A percentile compares a stretch with the other conserved stretches of the same genome.
Evolutionary conservation across 2,113 vertebrate genomes (phyloP).

Genomic region (Neoarius graeffei): DNA sequence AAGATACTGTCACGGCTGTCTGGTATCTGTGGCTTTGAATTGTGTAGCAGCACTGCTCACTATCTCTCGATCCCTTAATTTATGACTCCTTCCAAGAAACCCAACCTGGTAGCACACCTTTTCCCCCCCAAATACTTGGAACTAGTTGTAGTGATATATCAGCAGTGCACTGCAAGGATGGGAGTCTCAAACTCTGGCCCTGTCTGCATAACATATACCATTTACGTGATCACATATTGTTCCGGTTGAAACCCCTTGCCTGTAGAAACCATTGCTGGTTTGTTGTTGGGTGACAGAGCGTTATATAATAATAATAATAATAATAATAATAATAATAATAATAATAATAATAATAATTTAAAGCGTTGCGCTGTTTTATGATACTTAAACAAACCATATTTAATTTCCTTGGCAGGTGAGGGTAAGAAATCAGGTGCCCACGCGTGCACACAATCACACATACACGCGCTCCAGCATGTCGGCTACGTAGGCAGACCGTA

Average conservation of each 20-base stretch:
- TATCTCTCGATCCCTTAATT: conserved; percentile 39
- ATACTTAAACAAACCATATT: conserved; percentile 1
- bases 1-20: conserved; percentile 16
- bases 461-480: conserved; percentile 1
- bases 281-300: neutral
- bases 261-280: neutral
- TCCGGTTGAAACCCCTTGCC: neutral
- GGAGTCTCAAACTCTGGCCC: conserved; percentile 36
- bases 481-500: conserved; percentile 29
- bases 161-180: conserved; percentile 42
- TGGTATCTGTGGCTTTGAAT: conserved; percentile 26
- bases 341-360: no score
- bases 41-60: neutral
- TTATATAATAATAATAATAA: neutral
- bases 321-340: no score
- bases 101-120: conserved; percentile 1
- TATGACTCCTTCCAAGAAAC: conserved; percentile 43
- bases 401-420: no score
- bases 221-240: conserved; percentile 25
- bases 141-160: conserved; percentile 30
- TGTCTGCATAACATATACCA: conserved; percentile 30
- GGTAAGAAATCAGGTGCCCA: neutral
- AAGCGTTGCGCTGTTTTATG: neutral
- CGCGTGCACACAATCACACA: conserved; percentile 36
- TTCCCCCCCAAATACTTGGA: neutral